Conservation (phyloP, 1,140 invertebrate species). For the Dinoponera quadriceps region DNA sequence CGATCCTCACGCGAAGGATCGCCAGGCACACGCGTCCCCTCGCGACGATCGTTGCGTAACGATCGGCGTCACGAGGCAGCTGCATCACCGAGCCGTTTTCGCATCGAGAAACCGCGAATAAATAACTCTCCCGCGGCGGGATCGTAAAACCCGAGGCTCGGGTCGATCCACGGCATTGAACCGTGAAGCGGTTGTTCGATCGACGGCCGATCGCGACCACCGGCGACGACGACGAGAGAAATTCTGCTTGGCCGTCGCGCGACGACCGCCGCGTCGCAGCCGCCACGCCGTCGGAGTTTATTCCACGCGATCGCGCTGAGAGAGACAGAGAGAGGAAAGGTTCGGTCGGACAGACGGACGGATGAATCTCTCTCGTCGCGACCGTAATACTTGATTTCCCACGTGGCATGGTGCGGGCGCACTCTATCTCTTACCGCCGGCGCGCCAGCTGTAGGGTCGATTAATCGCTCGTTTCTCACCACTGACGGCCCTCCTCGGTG, state of each 20-base stretch:
- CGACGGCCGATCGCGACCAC: constrained; percentile 37
- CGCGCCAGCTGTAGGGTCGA: constrained; percentile 41
- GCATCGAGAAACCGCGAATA: background rate
- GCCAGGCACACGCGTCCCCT: background rate
- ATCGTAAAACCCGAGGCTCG: constrained; percentile 29
- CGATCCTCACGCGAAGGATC: background rate
- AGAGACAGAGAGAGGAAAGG: background rate
- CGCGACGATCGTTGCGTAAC: constrained; percentile 41
- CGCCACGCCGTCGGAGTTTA: constrained; percentile 20
- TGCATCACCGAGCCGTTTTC: constrained; percentile 24
- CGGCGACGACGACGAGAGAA: constrained; percentile 21
- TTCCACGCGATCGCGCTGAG: constrained; percentile 32
- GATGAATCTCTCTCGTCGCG: constrained; percentile 35
- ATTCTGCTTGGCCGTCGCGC: constrained; percentile 16
- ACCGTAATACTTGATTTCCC: constrained; percentile 70
- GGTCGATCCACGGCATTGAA: constrained; percentile 35
- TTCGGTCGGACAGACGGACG: too few species aligned
- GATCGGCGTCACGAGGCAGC: constrained; percentile 35
- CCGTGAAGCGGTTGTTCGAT: constrained; percentile 21
- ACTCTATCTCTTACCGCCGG: constrained; percentile 27
- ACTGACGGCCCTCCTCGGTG: background rate
- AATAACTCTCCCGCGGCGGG: background rate
- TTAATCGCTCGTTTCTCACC: constrained; percentile 60
- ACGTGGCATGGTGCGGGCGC: constrained; percentile 67
- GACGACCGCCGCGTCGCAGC: background rate